A percentile compares a stretch with the other conserved stretches of the same genome.
Evolutionary conservation across 1,140 invertebrate species (phyloP).

Genomic region (Euglossa dilemma): DNA sequence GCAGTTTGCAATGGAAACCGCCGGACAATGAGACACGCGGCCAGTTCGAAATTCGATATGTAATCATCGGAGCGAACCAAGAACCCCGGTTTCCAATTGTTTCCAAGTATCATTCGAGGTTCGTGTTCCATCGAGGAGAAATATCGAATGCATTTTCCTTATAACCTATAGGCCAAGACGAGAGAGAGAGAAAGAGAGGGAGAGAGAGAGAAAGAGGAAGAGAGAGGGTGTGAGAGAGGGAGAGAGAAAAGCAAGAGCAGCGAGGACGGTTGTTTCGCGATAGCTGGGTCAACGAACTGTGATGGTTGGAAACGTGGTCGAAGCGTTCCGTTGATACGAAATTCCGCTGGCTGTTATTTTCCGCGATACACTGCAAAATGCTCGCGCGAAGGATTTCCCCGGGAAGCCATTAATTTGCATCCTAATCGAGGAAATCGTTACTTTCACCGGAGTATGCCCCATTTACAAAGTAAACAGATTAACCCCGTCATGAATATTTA

Average conservation of each 20-base stretch:
- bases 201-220: too few relatives aligned
- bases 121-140: background rate
- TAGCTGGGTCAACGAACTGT: background rate
- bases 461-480: slow-evolving; percentile 53
- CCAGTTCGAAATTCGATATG: background rate
- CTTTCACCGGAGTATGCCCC: slow-evolving; percentile 31
- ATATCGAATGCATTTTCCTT: background rate
- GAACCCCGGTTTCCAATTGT: background rate
- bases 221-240: too few relatives aligned
- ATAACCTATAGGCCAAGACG: background rate
- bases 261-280: background rate
- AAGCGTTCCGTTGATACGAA: slow-evolving; percentile 2
- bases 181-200: too few relatives aligned
- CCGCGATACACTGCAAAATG: slow-evolving; percentile 15
- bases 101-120: background rate
- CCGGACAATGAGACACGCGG: background rate
- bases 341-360: background rate
- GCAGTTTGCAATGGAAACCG: slow-evolving; percentile 20
- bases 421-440: slow-evolving; percentile 52
- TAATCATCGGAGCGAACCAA: background rate
- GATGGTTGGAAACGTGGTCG: too few relatives aligned
- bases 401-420: slow-evolving; percentile 52
- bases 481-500: slow-evolving; percentile 30
- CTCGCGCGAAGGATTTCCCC: slow-evolving; percentile 25
- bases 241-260: too few relatives aligned